Percentiles rank a stretch among this genome's conserved stretches.
Conservation (phyloP, 2,888 invertebrate species). For the Aphodius sticticus region DNA sequence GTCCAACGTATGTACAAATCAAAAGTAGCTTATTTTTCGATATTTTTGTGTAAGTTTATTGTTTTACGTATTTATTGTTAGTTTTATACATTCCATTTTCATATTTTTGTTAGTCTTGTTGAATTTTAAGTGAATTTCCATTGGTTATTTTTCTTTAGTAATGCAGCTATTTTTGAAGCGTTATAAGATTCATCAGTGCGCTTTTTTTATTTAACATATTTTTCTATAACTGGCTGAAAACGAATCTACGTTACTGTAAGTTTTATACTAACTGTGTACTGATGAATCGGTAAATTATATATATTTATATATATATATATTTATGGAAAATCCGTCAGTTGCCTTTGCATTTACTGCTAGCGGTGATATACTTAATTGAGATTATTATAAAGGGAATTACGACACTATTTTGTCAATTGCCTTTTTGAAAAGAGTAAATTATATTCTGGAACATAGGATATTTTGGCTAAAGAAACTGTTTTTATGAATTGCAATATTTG, state of each 20-base stretch:
- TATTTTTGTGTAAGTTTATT: constrained; percentile 18
- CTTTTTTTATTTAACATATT: not conserved
- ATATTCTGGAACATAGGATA: constrained; percentile 17
- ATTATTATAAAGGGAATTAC: constrained; percentile 16
- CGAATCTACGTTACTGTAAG: not conserved
- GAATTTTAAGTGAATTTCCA: not conserved
- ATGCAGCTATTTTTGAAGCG: not conserved
- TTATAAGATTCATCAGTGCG: not conserved
- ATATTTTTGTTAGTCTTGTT: constrained; percentile 16
- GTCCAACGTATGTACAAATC: constrained; percentile 8
- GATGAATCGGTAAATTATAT: constrained; percentile 14
- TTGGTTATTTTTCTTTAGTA: not conserved
- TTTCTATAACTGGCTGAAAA: not conserved
- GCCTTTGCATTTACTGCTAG: constrained; percentile 34
- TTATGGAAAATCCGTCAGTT: constrained; percentile 32
- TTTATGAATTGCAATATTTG: constrained; percentile 28
- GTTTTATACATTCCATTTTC: constrained; percentile 17
- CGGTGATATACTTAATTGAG: constrained; percentile 17
- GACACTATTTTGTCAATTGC: constrained; percentile 17
- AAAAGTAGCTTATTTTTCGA: constrained; percentile 16
- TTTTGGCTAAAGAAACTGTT: constrained; percentile 25
- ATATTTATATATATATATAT: constrained; percentile 29
- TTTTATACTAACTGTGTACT: constrained; percentile 25
- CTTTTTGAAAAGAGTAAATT: constrained; percentile 30
- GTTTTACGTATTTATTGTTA: constrained; percentile 25